Percentiles rank a stretch among this genome's conserved stretches.
phyloP scores from a whole-genome alignment of 2,888 invertebrate species.

The Cerastis leucographa region DNA sequence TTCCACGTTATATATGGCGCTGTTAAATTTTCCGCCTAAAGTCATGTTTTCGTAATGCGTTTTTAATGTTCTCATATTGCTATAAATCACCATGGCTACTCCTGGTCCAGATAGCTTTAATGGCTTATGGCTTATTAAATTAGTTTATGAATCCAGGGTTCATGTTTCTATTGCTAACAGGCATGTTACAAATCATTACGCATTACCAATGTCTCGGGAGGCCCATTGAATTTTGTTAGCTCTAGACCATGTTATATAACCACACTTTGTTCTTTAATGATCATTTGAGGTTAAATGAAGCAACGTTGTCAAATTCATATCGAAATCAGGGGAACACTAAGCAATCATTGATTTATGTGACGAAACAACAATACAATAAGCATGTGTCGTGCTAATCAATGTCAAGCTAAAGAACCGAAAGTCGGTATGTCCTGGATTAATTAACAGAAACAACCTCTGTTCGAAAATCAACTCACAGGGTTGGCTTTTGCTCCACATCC shows the following conservation, averaged over 20 bases:
- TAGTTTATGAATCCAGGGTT: slow-evolving; percentile 75
- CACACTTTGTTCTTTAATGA: neutral
- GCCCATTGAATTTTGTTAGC: neutral
- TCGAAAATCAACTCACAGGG: slow-evolving; percentile 1
- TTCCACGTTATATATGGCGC: slow-evolving; percentile 81
- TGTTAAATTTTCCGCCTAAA: slow-evolving; percentile 88
- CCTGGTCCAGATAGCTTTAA: slow-evolving; percentile 90
- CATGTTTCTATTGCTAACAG: slow-evolving; percentile 41
- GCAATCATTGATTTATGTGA: neutral
- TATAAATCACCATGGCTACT: slow-evolving; percentile 89
- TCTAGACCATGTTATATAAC: neutral
- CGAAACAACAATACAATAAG: neutral
- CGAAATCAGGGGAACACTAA: neutral
- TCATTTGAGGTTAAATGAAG: neutral
- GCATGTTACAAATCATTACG: slow-evolving; percentile 46
- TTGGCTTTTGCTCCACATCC: slow-evolving; percentile 10
- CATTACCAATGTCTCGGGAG: slow-evolving; percentile 30
- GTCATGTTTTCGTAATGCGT: slow-evolving; percentile 91
- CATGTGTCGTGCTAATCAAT: neutral
- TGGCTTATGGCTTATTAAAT: slow-evolving; percentile 90
- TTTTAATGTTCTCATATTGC: slow-evolving; percentile 91
- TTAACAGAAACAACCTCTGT: neutral
- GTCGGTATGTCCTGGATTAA: neutral
- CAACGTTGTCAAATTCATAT: neutral
- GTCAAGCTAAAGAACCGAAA: neutral